Base-by-base conservation (phyloP, 2,113 vertebrate species). In the Coturnix japonica region DNA sequence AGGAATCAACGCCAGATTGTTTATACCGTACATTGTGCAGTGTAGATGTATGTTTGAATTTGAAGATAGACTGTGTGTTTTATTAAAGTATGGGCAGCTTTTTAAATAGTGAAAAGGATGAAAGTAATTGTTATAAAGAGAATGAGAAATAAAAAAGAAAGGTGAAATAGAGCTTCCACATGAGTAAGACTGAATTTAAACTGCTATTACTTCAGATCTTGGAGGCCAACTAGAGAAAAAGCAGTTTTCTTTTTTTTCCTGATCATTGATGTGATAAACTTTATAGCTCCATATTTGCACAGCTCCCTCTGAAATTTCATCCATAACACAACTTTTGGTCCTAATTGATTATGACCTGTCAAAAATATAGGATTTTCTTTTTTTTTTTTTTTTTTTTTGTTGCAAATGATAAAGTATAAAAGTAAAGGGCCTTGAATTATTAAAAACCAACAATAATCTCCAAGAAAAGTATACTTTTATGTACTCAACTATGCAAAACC, bases 111-210 rank as follows among this genome's bases (percentile, higher is more conserved):
- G 12, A 59, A 88, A 89, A 91, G 20, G 41, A 83, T 31, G 46
- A 33, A 90, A 89, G 23, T 51, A 61, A 33, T 60, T 69, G 18
- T 59, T 71, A 44, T 26, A 66, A 89, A 71, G 9, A 51, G 22
- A 71, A 90, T 67, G 39, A 71, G 43, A 85, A 90, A 86, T 46
- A 71, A 39, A 82, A 28, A 81, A 18, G 28, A 91, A 90, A 87
- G 51, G 8, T 37, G 39, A 83, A 93, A 59, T 49, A 72, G 87
- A 57, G 1, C 20, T 73, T 90, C 41, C 30, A 33, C 87, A 57
- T 33, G 76, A 70, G n/a, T 80, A 72, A 87, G 7, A 7, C 12
- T 74, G n/a, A 53, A 44, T 66, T 90, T 86, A 59, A 80, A 71
- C 65, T 59, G 19, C 37, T 74, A 8, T 74, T 21, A 56, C 13